Evolutionary conservation across 2,888 invertebrate species (phyloP).

Genomic region (Dicyrtoma fusca): DNA sequence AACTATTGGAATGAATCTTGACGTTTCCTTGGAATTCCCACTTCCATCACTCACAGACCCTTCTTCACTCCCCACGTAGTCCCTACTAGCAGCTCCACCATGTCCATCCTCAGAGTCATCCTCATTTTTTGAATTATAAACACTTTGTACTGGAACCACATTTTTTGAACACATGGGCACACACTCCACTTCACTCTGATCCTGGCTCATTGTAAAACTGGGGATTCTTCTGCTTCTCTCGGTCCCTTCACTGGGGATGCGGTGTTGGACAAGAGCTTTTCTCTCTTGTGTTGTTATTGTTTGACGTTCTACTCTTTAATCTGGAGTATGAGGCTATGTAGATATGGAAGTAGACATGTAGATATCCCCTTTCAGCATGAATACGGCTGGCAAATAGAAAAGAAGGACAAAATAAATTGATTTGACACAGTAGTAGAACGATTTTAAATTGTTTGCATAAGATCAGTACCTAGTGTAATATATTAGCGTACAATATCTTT

Average conservation of each 20-base stretch:
- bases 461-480: too few species aligned
- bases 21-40: neutral
- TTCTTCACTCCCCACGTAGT: too few species aligned
- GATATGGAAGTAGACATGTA: too few species aligned
- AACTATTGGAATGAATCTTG: conserved; percentile 33
- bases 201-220: conserved; percentile 18
- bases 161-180: conserved; percentile 31
- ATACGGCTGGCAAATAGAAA: too few species aligned
- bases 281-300: too few species aligned
- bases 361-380: too few species aligned
- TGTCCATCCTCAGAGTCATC: neutral
- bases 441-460: too few species aligned
- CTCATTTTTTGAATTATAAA: neutral
- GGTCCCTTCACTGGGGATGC: neutral
- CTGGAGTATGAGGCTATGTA: neutral
- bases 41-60: neutral
- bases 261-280: too few species aligned
- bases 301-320: neutral
- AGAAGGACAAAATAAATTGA: too few species aligned
- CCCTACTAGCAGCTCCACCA: neutral
- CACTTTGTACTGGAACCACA: neutral
- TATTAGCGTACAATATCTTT: too few species aligned
- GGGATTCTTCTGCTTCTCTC: neutral
- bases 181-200: conserved; percentile 8
- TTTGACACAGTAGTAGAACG: too few species aligned